Conservation (phyloP, 37 sponge, comb jelly and placozoan genomes). For the Ephydatia muelleri region DNA sequence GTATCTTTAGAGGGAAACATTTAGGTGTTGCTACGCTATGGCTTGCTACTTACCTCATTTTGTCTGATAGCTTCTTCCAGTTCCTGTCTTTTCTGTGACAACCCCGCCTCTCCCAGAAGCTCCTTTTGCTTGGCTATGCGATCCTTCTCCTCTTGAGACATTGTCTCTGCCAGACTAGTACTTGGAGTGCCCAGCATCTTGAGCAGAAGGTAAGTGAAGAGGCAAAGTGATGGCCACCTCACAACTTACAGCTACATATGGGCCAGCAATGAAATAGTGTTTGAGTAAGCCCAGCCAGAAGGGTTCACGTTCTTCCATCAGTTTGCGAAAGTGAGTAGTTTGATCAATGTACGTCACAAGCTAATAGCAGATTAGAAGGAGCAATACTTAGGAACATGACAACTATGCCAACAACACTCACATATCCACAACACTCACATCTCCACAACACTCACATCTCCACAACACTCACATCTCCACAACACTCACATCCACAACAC, state of each 20-base stretch:
- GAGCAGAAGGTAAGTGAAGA: no score
- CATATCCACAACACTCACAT: no score
- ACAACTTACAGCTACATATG: slow-evolving; percentile 68
- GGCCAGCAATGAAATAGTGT: slow-evolving; percentile 75
- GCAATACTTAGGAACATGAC: no score
- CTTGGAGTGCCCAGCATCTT: slow-evolving; percentile 85
- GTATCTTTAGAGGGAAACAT: no score
- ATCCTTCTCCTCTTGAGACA: slow-evolving; percentile 68
- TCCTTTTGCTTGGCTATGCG: slow-evolving; percentile 56
- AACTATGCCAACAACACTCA: no score
- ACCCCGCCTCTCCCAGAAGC: slow-evolving; percentile 70
- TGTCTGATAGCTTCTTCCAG: slow-evolving; percentile 64
- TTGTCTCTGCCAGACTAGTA: slow-evolving; percentile 54
- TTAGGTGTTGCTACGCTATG: no score
- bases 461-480: no score
- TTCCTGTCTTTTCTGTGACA: slow-evolving; percentile 46
- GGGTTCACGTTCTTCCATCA: slow-evolving; percentile 49
- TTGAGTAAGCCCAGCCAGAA: slow-evolving; percentile 77
- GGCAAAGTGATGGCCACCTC: no score
- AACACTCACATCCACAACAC: no score
- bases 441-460: no score
- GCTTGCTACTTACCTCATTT: slow-evolving; percentile 74
- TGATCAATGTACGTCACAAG: slow-evolving; percentile 48
- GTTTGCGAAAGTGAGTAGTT: slow-evolving; percentile 30
- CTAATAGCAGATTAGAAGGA: no score